phyloP scores from a whole-genome alignment of 2,888 invertebrate species.

The Xylocampa areola region DNA sequence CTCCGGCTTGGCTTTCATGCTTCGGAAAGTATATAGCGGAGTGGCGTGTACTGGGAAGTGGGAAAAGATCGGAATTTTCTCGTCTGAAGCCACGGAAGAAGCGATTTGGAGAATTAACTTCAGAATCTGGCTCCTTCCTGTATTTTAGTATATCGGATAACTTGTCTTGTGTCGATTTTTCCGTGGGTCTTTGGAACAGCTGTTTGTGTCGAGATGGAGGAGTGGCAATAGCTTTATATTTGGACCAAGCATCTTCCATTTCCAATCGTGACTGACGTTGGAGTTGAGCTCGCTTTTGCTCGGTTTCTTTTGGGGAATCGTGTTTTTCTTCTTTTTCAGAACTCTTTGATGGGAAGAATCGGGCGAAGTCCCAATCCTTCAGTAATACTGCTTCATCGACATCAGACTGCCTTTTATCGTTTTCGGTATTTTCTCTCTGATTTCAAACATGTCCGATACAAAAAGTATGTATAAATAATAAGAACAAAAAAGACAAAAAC shows the following conservation, averaged over 20 bases:
- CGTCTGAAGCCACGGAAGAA: slow-evolving; percentile 95
- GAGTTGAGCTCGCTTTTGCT: slow-evolving; percentile 78
- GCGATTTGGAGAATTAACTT: slow-evolving; percentile 92
- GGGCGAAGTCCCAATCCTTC: slow-evolving; percentile 96
- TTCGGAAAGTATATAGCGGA: slow-evolving; percentile 92
- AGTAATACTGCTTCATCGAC: slow-evolving; percentile 94
- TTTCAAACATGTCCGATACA: slow-evolving; percentile 82
- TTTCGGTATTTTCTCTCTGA: slow-evolving; percentile 83
- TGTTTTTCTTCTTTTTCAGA: slow-evolving; percentile 77
- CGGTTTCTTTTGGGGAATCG: slow-evolving; percentile 81
- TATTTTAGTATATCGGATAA: slow-evolving; percentile 89
- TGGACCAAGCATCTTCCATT: slow-evolving; percentile 85
- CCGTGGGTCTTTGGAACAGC: slow-evolving; percentile 74
- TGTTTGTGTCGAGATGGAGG: slow-evolving; percentile 83
- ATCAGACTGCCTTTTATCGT: slow-evolving; percentile 87
- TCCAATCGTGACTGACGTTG: slow-evolving; percentile 85
- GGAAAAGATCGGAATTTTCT: slow-evolving; percentile 96
- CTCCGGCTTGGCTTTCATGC: slow-evolving; percentile 84
- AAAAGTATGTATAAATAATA: slow-evolving; percentile 84
- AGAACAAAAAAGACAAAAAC: slow-evolving; percentile 61
- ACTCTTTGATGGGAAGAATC: slow-evolving; percentile 92
- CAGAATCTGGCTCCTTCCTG: slow-evolving; percentile 92
- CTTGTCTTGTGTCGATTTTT: slow-evolving; percentile 83
- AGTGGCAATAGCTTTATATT: slow-evolving; percentile 83
- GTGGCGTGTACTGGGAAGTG: slow-evolving; percentile 92